phyloP scores from a whole-genome alignment of 2,888 invertebrate species.

The Trissolcus japonicus region DNA sequence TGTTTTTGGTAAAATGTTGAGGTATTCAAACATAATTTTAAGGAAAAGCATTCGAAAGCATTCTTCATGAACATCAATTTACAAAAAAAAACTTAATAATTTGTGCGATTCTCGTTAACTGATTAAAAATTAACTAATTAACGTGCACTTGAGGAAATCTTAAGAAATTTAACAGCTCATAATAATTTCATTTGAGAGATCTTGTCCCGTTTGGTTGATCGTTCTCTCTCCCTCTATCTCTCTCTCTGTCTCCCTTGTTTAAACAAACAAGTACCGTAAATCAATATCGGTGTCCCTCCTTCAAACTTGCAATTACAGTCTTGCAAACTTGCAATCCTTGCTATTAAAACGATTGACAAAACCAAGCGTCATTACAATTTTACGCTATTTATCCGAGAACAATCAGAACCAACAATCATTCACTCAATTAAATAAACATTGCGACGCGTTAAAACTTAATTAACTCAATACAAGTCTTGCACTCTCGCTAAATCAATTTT shows the following conservation, averaged over 20 bases:
- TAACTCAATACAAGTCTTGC: conserved; percentile 9
- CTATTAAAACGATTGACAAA: conserved; percentile 26
- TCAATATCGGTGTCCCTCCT: conserved; percentile 11
- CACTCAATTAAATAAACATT: conserved; percentile 29
- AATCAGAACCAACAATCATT: conserved; percentile 16
- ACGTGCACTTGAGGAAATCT: background rate
- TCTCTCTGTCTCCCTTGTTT: conserved; percentile 1
- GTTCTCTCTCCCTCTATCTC: no score
- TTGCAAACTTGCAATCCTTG: conserved; percentile 17
- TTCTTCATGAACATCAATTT: no score
- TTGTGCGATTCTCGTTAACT: background rate
- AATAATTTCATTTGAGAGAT: background rate
- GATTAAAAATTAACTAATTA: no score
- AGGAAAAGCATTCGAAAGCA: no score
- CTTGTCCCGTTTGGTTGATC: no score
- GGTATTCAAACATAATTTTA: no score
- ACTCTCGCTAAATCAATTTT: background rate
- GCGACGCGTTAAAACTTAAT: conserved; percentile 23
- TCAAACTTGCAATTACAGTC: conserved; percentile 1
- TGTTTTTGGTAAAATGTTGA: no score
- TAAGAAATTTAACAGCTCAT: background rate
- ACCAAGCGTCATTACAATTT: conserved; percentile 26
- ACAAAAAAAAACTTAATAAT: background rate
- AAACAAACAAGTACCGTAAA: conserved; percentile 17
- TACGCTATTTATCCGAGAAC: conserved; percentile 17